Evolutionary conservation across 2,113 vertebrate species (phyloP).

Genomic region (Speoplatyrhinus poulsoni): DNA sequence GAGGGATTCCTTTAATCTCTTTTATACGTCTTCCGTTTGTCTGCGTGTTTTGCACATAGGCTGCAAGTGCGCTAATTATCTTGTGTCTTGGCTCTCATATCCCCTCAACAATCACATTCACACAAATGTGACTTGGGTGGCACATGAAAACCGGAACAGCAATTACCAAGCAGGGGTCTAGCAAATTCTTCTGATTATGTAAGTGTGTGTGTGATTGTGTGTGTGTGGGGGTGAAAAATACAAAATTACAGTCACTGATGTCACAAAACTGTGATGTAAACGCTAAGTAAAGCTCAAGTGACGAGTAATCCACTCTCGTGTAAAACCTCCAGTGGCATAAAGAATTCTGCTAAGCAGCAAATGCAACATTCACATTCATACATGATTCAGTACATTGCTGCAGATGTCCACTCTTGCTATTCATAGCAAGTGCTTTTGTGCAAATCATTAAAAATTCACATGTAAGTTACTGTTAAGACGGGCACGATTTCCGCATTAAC

Average conservation of each 20-base stretch:
- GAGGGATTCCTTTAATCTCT: constrained; percentile 39
- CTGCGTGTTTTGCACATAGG: constrained; percentile 23
- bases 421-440: constrained; percentile 23
- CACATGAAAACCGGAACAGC: constrained; percentile 53
- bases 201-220: constrained; percentile 3
- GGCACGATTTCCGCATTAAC: constrained; percentile 2
- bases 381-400: constrained; percentile 37
- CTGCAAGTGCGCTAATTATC: constrained; percentile 54
- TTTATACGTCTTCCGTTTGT: constrained; percentile 20
- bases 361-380: constrained; percentile 23
- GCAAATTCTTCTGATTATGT: not conserved
- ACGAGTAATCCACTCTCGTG: not conserved
- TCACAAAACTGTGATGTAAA: no score
- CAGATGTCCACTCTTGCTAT: constrained; percentile 7
- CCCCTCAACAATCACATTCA: constrained; percentile 42
- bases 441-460: constrained; percentile 33
- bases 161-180: constrained; percentile 16
- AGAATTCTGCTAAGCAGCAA: not conserved
- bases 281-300: constrained; percentile 14
- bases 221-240: not conserved
- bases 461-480: constrained; percentile 4
- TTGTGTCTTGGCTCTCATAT: constrained; percentile 44
- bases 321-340: constrained; percentile 6
- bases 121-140: constrained; percentile 35
- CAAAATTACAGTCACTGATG: not conserved